These are phyloP conservation scores for Lasaia peninsularis DNA, from an alignment of 1,140 invertebrate species.

Conservation along the genomic window DNA sequence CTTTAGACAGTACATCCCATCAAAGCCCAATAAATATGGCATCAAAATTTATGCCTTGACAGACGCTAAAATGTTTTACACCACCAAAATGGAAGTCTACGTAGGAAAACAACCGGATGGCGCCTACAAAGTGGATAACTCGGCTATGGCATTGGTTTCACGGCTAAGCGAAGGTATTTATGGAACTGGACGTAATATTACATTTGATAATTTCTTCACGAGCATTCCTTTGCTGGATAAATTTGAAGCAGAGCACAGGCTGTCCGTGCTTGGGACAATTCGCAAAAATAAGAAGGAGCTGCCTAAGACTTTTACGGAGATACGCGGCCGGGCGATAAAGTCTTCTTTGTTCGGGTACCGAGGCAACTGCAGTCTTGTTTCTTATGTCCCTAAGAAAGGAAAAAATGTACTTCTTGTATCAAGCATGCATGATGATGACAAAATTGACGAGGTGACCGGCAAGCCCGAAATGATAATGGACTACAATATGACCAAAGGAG, in stretches of 20 bases:
- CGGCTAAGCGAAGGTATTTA: too few relatives aligned
- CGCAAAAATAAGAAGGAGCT: conserved; percentile 21
- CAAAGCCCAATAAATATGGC: conserved; percentile 19
- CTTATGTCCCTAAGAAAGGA: conserved; percentile 12
- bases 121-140: too few relatives aligned
- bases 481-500: conserved; percentile 47
- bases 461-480: conserved; percentile 22
- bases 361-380: conserved; percentile 15
- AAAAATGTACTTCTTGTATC: conserved; percentile 20
- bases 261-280: neutral
- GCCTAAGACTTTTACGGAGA: conserved; percentile 22
- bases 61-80: conserved; percentile 12
- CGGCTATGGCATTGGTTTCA: too few relatives aligned
- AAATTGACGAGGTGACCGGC: conserved; percentile 15
- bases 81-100: too few relatives aligned
- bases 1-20: neutral
- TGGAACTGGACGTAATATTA: conserved; percentile 12
- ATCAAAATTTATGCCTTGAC: conserved; percentile 24
- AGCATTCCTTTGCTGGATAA: conserved; percentile 10
- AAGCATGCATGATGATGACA: conserved; percentile 17
- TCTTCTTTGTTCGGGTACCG: conserved; percentile 27
- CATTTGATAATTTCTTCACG: conserved; percentile 16
- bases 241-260: neutral
- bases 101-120: too few relatives aligned
- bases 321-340: conserved; percentile 21